These are phyloP conservation scores for Trachemys scripta DNA, from an alignment of 2,113 vertebrate species.

Conservation along the genomic window DNA sequence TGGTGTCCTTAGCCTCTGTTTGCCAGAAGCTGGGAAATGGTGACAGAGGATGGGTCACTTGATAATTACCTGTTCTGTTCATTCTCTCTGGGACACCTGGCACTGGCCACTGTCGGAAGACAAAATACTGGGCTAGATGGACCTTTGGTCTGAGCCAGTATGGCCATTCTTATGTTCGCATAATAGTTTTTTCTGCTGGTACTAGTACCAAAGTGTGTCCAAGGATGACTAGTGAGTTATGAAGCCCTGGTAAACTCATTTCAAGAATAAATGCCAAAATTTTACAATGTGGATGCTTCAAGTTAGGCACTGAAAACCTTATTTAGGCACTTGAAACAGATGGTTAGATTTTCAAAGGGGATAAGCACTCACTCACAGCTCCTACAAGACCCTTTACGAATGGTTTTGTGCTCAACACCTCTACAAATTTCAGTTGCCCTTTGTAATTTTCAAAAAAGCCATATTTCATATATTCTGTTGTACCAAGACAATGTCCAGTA, in stretches of 20 bases:
- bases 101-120: no score
- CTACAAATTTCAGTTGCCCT: neutral
- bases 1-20: no score
- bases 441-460: neutral
- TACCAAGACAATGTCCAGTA: neutral
- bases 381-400: neutral
- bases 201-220: neutral
- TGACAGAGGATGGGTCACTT: no score
- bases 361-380: neutral
- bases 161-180: no score
- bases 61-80: no score
- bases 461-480: neutral
- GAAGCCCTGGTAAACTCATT: neutral
- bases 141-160: no score
- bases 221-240: neutral
- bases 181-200: neutral
- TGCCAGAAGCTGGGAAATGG: no score
- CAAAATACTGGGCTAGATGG: no score
- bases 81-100: no score
- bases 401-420: neutral
- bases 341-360: neutral
- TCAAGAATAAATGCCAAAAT: neutral
- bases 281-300: neutral
- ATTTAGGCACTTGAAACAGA: fast-evolving
- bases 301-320: neutral